Conservation (phyloP, 2,113 vertebrate genomes). For the Guaruba guarouba region DNA sequence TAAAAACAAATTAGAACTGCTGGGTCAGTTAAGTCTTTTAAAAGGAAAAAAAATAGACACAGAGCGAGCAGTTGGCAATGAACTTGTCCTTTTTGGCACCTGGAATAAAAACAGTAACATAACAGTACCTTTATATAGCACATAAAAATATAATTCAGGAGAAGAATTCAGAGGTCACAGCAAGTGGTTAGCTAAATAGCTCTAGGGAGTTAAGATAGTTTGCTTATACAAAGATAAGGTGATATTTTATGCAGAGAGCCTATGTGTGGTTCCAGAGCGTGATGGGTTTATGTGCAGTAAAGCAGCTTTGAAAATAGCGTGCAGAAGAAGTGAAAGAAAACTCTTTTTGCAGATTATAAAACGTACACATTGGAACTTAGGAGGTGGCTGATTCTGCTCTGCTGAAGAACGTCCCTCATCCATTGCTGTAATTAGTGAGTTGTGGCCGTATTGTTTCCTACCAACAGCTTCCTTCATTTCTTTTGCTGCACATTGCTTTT, state of each 20-base stretch:
- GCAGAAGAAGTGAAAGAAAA: slow-evolving; percentile 18
- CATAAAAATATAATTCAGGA: slow-evolving; percentile 75
- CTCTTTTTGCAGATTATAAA: slow-evolving; percentile 26
- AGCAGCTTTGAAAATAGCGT: slow-evolving; percentile 9
- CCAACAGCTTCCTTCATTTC: background rate
- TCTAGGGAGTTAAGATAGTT: slow-evolving; percentile 62
- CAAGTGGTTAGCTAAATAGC: slow-evolving; percentile 77
- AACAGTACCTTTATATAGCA: slow-evolving; percentile 74
- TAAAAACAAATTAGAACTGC: slow-evolving; percentile 48
- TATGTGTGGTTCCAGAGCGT: slow-evolving; percentile 5
- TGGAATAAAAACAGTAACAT: slow-evolving; percentile 73
- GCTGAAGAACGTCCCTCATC: background rate
- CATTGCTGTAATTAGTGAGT: background rate
- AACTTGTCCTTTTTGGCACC: slow-evolving; percentile 72
- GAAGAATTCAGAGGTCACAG: slow-evolving; percentile 75
- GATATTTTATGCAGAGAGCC: slow-evolving; percentile 58
- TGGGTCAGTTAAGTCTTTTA: slow-evolving; percentile 42
- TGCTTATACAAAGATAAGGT: slow-evolving; percentile 68
- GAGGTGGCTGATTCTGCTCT: background rate
- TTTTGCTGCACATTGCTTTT: background rate
- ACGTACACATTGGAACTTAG: rapidly evolving
- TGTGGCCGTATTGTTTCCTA: background rate
- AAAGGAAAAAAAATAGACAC: background rate
- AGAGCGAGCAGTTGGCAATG: slow-evolving; percentile 67
- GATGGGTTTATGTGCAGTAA: slow-evolving; percentile 25